Conservation (phyloP, 2,888 invertebrate species). For the Ephialtes manifestator region DNA sequence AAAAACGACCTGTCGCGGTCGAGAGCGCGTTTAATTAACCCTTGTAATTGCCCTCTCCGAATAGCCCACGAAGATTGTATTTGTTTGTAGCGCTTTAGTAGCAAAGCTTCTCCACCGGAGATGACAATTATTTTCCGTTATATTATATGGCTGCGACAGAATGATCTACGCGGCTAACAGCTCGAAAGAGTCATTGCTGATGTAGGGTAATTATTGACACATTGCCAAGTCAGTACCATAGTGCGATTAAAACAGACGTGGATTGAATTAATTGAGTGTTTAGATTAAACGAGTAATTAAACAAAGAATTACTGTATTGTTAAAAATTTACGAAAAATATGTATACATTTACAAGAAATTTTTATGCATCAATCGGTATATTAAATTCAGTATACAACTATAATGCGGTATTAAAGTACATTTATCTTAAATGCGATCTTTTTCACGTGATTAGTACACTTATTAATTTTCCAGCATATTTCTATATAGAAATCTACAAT, state of each 20-base stretch:
- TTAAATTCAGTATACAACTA: no score
- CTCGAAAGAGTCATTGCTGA: slow-evolving; percentile 33
- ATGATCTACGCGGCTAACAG: not conserved
- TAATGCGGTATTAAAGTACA: no score
- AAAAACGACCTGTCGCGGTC: slow-evolving; percentile 32
- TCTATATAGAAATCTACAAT: no score
- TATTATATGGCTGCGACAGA: slow-evolving; percentile 3
- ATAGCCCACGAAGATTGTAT: slow-evolving; percentile 1
- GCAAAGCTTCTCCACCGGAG: slow-evolving; percentile 3
- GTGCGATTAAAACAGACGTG: not conserved
- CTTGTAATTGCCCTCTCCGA: slow-evolving; percentile 36
- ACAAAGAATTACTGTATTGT: no score
- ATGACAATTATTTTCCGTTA: slow-evolving; percentile 24
- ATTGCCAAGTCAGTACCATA: not conserved
- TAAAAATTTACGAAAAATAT: no score
- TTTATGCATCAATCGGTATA: no score
- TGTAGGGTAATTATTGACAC: slow-evolving; percentile 32
- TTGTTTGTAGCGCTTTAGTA: slow-evolving; percentile 28
- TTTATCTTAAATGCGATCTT: no score
- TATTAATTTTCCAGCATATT: no score
- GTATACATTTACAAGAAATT: no score
- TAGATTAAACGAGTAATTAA: not conserved
- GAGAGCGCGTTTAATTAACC: slow-evolving; percentile 45
- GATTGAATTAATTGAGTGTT: not conserved
- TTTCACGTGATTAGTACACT: no score